Evolutionary conservation across 1,140 invertebrate genomes (phyloP).

Genomic region (Camponotus floridanus): DNA sequence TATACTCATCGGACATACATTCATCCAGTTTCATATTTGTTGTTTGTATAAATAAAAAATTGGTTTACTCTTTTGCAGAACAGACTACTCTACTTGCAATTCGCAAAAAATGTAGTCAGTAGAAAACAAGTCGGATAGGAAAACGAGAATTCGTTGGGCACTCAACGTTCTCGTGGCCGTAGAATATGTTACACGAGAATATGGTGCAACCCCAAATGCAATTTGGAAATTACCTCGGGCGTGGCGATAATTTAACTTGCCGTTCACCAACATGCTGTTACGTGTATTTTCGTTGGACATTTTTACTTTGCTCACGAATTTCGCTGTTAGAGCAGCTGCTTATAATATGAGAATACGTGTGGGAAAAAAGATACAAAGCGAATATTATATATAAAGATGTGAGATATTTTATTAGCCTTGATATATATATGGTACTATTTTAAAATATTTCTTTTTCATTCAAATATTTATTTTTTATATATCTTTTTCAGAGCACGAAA

Average conservation of each 20-base stretch:
- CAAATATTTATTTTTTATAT: too few species aligned
- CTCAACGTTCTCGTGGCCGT: slow-evolving; percentile 32
- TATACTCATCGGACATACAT: not conserved
- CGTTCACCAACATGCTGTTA: slow-evolving; percentile 19
- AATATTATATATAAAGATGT: not conserved
- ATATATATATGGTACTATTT: slow-evolving; percentile 3
- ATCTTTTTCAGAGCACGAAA: not conserved
- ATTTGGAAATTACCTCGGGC: slow-evolving; percentile 51
- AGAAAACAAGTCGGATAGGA: slow-evolving; percentile 16
- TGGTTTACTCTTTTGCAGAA: slow-evolving; percentile 32
- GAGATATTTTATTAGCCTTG: not conserved
- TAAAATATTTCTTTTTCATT: not conserved
- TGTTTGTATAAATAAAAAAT: slow-evolving; percentile 13
- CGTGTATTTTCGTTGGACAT: slow-evolving; percentile 35
- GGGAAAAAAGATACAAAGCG: slow-evolving; percentile 25
- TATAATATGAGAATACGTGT: slow-evolving; percentile 25
- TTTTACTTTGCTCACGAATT: slow-evolving; percentile 39
- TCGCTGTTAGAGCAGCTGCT: slow-evolving; percentile 27
- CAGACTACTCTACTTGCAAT: not conserved
- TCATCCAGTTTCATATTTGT: not conserved
- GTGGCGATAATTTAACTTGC: slow-evolving; percentile 49
- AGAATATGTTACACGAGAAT: slow-evolving; percentile 50
- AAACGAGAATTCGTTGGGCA: slow-evolving; percentile 48
- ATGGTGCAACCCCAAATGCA: slow-evolving; percentile 43
- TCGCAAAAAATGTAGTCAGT: not conserved